phyloP scores from a whole-genome alignment of 2,888 invertebrate genomes.

The Heliconius ethilla region DNA sequence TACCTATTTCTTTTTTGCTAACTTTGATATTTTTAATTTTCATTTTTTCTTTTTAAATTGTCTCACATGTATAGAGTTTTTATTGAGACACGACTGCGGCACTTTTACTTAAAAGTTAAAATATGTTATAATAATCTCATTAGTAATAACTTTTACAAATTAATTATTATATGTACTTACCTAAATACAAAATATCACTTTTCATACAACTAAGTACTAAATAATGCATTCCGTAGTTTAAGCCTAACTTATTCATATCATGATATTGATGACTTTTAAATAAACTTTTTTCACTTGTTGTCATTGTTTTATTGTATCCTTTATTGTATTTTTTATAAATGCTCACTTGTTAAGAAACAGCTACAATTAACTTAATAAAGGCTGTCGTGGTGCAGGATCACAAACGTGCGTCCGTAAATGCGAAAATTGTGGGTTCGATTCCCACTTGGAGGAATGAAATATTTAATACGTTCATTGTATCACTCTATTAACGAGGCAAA shows the following conservation, averaged over 20 bases:
- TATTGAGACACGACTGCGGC: constrained; percentile 10
- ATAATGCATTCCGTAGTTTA: constrained; percentile 62
- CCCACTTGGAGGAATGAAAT: background rate
- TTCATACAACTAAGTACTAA: constrained; percentile 44
- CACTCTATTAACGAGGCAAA: no score
- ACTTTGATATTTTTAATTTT: background rate
- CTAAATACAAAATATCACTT: constrained; percentile 5
- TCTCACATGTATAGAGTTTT: background rate
- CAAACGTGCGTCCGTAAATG: background rate
- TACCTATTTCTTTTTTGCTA: background rate
- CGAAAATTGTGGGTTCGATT: background rate
- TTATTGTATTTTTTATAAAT: no score
- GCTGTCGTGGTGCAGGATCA: no score
- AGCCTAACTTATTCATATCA: constrained; percentile 69
- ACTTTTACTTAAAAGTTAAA: constrained; percentile 15
- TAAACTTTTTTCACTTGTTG: constrained; percentile 42
- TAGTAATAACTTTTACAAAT: constrained; percentile 10
- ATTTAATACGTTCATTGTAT: background rate
- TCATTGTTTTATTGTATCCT: constrained; percentile 28
- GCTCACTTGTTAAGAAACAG: no score
- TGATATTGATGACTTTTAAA: constrained; percentile 41
- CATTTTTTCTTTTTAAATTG: background rate
- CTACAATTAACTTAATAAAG: no score
- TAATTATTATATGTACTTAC: constrained; percentile 11
- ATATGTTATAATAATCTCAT: constrained; percentile 19